Percentiles rank a stretch among this genome's conserved stretches.
Evolutionary conservation across 2,113 vertebrate genomes (phyloP).

Genomic region (Laticauda laticaudata): DNA sequence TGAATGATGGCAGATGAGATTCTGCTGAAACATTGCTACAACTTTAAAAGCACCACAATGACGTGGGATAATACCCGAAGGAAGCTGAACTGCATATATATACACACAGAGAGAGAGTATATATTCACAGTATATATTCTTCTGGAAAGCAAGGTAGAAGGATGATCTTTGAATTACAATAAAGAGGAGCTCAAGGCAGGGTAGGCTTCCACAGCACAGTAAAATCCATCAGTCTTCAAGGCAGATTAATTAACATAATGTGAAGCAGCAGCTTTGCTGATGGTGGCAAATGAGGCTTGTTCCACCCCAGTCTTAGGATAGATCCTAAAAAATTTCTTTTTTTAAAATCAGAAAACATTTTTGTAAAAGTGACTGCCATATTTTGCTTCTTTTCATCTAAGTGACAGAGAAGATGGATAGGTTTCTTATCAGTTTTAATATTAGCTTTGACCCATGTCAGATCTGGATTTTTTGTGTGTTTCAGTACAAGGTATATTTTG

Average conservation of each 20-base stretch:
- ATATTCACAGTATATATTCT: not conserved
- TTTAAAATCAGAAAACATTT: not conserved
- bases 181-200: not conserved
- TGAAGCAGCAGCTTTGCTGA: not conserved
- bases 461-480: not conserved
- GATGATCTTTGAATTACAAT: not conserved
- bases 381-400: not conserved
- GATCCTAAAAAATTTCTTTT: not conserved
- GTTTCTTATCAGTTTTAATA: not conserved
- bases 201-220: not conserved
- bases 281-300: not conserved
- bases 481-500: not conserved
- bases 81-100: too few relatives aligned
- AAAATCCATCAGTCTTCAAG: not conserved
- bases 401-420: not conserved
- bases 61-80: too few relatives aligned
- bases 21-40: too few relatives aligned
- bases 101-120: too few relatives aligned
- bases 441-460: not conserved
- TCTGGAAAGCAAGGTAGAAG: not conserved
- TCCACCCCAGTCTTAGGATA: not conserved
- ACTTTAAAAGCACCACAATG: too few relatives aligned
- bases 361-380: not conserved
- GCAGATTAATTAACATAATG: not conserved
- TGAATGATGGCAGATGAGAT: too few relatives aligned